phyloP scores from a whole-genome alignment of 37 sponge, comb jelly and placozoan genomes.

The Ephydatia muelleri region DNA sequence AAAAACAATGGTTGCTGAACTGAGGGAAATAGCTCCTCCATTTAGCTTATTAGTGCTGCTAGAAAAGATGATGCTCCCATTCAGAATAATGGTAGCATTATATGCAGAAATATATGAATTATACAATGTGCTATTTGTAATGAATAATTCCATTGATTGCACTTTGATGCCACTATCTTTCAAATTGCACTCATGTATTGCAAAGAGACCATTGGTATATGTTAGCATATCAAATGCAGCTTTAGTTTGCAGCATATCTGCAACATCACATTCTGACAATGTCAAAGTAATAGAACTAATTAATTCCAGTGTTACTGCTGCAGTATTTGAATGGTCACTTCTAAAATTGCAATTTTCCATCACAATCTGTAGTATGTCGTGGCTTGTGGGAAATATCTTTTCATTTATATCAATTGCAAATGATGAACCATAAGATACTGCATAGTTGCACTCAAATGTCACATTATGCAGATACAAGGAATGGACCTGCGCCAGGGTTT shows the following conservation, averaged over 20 bases:
- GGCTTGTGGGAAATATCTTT: background rate
- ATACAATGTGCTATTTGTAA: background rate
- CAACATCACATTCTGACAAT: background rate
- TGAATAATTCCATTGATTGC: background rate
- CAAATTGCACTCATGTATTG: too few relatives aligned
- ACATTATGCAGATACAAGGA: background rate
- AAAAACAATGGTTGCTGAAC: background rate
- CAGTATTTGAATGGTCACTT: background rate
- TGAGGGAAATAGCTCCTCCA: background rate
- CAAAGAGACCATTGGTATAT: background rate
- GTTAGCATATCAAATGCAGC: background rate
- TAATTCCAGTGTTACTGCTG: background rate
- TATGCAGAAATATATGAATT: background rate
- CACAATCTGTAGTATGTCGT: background rate
- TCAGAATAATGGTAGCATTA: background rate
- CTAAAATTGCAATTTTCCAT: background rate
- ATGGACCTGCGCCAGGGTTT: background rate
- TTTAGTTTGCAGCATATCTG: background rate
- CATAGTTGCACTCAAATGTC: background rate
- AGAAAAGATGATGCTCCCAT: background rate
- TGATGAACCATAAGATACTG: background rate
- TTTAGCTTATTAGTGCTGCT: background rate
- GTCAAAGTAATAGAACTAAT: background rate
- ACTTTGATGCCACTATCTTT: too few relatives aligned
- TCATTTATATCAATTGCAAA: background rate